Conservation (phyloP, 2,113 vertebrate species). For the Gymnobelideus leadbeateri region DNA sequence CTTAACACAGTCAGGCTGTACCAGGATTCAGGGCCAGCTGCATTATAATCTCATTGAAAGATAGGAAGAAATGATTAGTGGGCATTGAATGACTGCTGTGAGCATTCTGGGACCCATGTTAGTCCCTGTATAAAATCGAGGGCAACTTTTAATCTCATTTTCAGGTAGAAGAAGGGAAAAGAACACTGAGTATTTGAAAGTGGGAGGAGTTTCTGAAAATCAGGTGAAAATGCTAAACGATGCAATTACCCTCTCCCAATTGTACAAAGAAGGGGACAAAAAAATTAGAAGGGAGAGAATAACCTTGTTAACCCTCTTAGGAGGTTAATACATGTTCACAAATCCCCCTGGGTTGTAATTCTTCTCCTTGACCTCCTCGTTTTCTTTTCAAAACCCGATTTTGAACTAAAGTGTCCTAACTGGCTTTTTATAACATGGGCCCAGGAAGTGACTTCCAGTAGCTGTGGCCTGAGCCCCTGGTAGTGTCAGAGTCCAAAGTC, state of each 20-base stretch:
- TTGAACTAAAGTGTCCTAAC: constrained; percentile 80
- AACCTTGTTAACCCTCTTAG: constrained; percentile 88
- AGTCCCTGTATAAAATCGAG: constrained; percentile 81
- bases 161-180: constrained; percentile 80
- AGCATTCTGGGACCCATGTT: constrained; percentile 80
- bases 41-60: constrained; percentile 88
- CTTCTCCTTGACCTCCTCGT: constrained; percentile 74
- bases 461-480: background rate
- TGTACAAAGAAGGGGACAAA: constrained; percentile 34
- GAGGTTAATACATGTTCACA: constrained; percentile 84
- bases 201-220: constrained; percentile 68
- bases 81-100: constrained; percentile 86
- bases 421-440: constrained; percentile 83
- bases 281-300: constrained; percentile 57
- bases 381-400: constrained; percentile 76
- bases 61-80: constrained; percentile 86
- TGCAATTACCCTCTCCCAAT: constrained; percentile 63
- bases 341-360: constrained; percentile 83
- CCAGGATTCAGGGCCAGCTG: constrained; percentile 85
- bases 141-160: constrained; percentile 86
- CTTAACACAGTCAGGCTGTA: constrained; percentile 87
- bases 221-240: constrained; percentile 67
- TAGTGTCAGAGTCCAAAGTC: constrained; percentile 9
- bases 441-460: constrained; percentile 69
- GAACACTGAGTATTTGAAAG: constrained; percentile 69